These are phyloP conservation scores for Ophion ellenae DNA, from an alignment of 2,888 invertebrate species.

Conservation along the genomic window DNA sequence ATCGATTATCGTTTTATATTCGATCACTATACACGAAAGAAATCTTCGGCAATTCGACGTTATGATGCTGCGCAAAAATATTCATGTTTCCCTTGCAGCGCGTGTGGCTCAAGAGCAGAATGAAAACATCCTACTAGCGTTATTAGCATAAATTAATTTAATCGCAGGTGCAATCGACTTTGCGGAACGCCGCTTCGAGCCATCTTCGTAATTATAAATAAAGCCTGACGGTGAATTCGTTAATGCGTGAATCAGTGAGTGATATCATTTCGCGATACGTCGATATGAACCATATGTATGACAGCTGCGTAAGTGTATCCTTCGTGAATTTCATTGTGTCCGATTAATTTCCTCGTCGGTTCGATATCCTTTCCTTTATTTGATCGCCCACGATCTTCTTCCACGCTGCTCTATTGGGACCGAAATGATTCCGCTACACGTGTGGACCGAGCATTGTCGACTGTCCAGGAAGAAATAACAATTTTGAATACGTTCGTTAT, in stretches of 20 bases:
- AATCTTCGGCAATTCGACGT: background rate
- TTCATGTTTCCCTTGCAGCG: background rate
- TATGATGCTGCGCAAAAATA: constrained; percentile 6
- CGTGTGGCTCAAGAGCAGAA: background rate
- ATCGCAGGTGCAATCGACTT: constrained; percentile 38
- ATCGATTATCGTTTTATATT: constrained; percentile 3
- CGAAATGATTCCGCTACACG: constrained; percentile 28
- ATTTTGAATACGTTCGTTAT: background rate
- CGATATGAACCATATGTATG: constrained; percentile 1
- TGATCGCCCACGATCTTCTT: constrained; percentile 1
- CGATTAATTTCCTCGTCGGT: constrained; percentile 11
- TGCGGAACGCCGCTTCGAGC: constrained; percentile 7
- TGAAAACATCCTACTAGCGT: constrained; percentile 16
- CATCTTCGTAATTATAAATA: constrained; percentile 33
- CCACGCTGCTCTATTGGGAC: constrained; percentile 11
- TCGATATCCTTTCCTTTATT: constrained; percentile 29
- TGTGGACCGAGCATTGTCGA: background rate
- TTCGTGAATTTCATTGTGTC: constrained; percentile 30
- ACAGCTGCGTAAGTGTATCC: constrained; percentile 16
- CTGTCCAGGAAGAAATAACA: background rate
- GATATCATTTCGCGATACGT: constrained; percentile 31
- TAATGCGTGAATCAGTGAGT: constrained; percentile 29
- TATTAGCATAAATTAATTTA: constrained; percentile 27
- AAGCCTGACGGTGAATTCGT: constrained; percentile 17
- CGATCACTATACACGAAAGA: background rate